Conservation (phyloP, 2,888 invertebrate species). For the Thera britannica region DNA sequence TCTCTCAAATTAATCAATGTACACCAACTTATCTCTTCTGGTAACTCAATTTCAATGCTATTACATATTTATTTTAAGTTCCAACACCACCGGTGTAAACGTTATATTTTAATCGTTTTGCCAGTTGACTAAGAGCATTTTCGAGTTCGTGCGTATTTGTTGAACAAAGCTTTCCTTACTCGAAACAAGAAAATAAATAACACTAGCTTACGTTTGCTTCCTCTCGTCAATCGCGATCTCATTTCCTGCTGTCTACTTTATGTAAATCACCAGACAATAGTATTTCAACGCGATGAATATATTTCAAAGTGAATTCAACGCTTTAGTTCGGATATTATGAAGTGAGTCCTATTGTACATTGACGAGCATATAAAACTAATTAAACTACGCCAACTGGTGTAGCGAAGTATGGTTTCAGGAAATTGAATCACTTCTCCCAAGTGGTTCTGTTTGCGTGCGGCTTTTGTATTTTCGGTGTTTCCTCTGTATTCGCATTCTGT, state of each 20-base stretch:
- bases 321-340: conserved; percentile 11
- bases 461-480: conserved; percentile 1
- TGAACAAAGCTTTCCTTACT: conserved; percentile 14
- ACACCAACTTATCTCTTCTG: not conserved
- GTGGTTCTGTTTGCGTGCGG: conserved; percentile 12
- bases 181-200: conserved; percentile 8
- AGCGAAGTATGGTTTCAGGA: conserved; percentile 24
- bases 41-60: not conserved
- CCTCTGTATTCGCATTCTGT: not conserved
- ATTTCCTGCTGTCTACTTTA: conserved; percentile 33
- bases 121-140: conserved; percentile 15
- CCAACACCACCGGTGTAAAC: not conserved
- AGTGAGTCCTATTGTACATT: conserved; percentile 19
- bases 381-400: conserved; percentile 28
- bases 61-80: not conserved
- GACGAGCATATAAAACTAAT: conserved; percentile 39
- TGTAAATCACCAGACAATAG: conserved; percentile 31
- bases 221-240: conserved; percentile 25
- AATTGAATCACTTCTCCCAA: conserved; percentile 37
- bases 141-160: conserved; percentile 1
- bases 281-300: conserved; percentile 19
- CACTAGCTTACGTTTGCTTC: conserved; percentile 19
- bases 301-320: conserved; percentile 19
- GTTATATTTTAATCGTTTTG: not conserved
- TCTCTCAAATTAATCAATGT: conserved; percentile 7